Base-by-base conservation (phyloP, 1,140 invertebrate genomes). In the Potamilus streckersoni region DNA sequence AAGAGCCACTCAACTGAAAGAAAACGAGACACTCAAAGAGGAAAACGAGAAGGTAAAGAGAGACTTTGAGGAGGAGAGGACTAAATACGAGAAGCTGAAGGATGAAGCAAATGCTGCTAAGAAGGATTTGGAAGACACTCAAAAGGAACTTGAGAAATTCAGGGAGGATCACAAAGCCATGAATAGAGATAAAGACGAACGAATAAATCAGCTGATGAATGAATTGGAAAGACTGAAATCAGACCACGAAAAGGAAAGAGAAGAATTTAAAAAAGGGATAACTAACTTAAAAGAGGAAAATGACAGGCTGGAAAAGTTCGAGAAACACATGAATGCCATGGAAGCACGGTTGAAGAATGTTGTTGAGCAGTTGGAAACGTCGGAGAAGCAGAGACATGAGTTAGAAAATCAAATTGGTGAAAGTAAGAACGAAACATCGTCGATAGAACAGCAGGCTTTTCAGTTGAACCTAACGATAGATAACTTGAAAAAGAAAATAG, bases 381-480 rank as follows among this genome's bases (percentile, higher is more conserved):
- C 79, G 2, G 75, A 74, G 38, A 60, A 55, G 73, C 16, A 66
- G 73, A 73, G 64, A 70, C 15, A 73, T 63, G 70, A 75, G 72
- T 73, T 83, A 69, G 38, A 56, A 74, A 68, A 57, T 75, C 73
- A 81, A 16, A 60, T 80, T n/a, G 82, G 81, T 64, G 75, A 80
- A 61, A 74, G 70, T 64, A 76, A 68, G 59, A 69, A 68, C 55
- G 13, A 68, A 23, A 61, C 69, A 8, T 77, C 75, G 15, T 73
- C 68, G 56, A 55, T 77, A 20, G 75, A 77, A 20, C 69, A 77
- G 38, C 69, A 73, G 56, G 64, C 73, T 16, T 83, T 83, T 60
- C 78, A 83, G 64, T 27, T 83, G 56, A 79, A 75, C 58, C 31
- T 83, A 57, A 78, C 74, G 64, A 68, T 83, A 58, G 78, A 79